phyloP scores from a whole-genome alignment of 2,113 vertebrate genomes.

The Glareola pratincola region DNA sequence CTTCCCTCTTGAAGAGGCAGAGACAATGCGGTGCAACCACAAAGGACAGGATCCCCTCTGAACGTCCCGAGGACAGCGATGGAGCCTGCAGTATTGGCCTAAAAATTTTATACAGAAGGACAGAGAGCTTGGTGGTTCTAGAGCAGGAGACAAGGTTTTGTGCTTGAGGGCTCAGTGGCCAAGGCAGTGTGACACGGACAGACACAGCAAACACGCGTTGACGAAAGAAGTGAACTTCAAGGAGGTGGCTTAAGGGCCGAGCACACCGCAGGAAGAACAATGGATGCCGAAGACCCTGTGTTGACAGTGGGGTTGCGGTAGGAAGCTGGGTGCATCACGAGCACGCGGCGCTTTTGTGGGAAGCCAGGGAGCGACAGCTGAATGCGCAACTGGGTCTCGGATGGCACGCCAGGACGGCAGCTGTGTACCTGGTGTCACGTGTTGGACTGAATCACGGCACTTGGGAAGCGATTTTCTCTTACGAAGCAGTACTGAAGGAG shows the following conservation, averaged over 20 bases:
- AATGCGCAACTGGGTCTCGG: background rate
- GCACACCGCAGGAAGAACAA: background rate
- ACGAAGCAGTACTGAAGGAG: background rate
- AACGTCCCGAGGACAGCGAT: background rate
- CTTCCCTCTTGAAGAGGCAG: background rate
- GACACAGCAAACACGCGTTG: background rate
- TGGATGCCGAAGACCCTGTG: background rate
- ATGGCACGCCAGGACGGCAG: background rate
- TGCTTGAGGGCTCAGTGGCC: background rate
- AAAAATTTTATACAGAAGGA: background rate
- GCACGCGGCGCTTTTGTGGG: rapidly evolving
- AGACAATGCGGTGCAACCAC: background rate
- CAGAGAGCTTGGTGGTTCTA: background rate
- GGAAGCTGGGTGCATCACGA: rapidly evolving
- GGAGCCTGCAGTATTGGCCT: background rate
- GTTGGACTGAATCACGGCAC: background rate
- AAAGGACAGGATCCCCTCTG: background rate
- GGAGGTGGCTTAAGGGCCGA: background rate
- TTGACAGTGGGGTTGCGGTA: rapidly evolving
- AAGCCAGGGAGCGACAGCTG: background rate
- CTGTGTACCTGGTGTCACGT: rapidly evolving
- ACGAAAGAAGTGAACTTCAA: background rate
- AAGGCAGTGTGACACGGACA: rapidly evolving
- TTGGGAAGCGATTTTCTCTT: background rate
- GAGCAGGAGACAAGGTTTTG: background rate